Conservation (phyloP, 1,140 invertebrate species). For the Cydia splendana region DNA sequence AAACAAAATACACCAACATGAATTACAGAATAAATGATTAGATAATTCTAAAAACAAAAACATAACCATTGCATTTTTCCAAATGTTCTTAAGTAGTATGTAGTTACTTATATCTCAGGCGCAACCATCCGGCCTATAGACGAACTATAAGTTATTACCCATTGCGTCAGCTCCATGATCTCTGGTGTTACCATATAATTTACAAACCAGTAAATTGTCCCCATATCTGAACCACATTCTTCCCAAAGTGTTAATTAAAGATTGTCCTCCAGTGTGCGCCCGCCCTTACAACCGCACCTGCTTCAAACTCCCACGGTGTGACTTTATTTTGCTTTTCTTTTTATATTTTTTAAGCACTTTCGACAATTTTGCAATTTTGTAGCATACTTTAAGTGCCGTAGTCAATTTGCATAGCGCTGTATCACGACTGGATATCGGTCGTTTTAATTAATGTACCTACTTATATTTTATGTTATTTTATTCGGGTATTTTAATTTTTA, state of each 20-base stretch:
- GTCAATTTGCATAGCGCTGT: conserved; percentile 26
- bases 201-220: conserved; percentile 17
- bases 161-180: conserved; percentile 1
- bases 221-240: conserved; percentile 18
- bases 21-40: too few relatives aligned
- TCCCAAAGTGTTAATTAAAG: conserved; percentile 44
- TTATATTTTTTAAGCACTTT: conserved; percentile 56
- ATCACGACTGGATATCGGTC: conserved; percentile 45
- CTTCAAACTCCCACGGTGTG: conserved; percentile 69
- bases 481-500: not conserved
- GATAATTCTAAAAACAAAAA: too few relatives aligned
- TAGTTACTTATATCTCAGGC: too few relatives aligned
- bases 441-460: not conserved
- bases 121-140: not conserved
- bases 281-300: conserved; percentile 56
- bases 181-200: not conserved
- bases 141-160: not conserved
- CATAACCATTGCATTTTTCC: too few relatives aligned
- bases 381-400: conserved; percentile 33
- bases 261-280: conserved; percentile 44
- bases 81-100: too few relatives aligned
- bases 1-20: too few relatives aligned
- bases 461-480: not conserved
- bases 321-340: conserved; percentile 38
- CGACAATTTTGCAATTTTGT: conserved; percentile 70